Conservation (phyloP, 1,140 invertebrate genomes). For the Megalonaias nervosa region DNA sequence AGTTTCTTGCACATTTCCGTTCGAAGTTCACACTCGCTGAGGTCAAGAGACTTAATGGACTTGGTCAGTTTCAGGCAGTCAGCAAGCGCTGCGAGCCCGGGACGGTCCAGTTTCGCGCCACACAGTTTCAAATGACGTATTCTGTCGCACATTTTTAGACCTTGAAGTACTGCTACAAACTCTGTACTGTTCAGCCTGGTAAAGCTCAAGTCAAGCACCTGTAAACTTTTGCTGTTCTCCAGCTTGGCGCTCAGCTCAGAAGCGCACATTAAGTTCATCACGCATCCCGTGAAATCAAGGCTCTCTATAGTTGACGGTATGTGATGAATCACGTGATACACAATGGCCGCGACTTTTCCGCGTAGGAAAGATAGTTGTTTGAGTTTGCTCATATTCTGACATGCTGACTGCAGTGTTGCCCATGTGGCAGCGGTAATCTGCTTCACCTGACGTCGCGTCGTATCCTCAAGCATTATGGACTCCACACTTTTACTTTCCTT, state of each 20-base stretch:
- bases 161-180: constrained; percentile 51
- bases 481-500: constrained; percentile 27
- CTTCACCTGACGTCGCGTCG: constrained; percentile 23
- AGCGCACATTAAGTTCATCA: constrained; percentile 54
- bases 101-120: constrained; percentile 47
- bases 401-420: constrained; percentile 50
- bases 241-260: constrained; percentile 47
- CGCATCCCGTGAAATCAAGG: constrained; percentile 48
- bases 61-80: constrained; percentile 57
- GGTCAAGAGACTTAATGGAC: constrained; percentile 50
- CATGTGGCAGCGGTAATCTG: constrained; percentile 44
- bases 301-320: constrained; percentile 44
- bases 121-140: constrained; percentile 46
- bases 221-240: constrained; percentile 41
- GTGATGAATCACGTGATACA: constrained; percentile 53
- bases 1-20: constrained; percentile 47
- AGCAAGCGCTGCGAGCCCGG: constrained; percentile 41
- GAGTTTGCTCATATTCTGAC: constrained; percentile 43
- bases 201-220: constrained; percentile 45
- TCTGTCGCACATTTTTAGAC: constrained; percentile 49
- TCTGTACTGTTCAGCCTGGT: constrained; percentile 50
- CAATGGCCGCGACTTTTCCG: constrained; percentile 37
- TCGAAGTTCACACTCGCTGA: constrained; percentile 54
- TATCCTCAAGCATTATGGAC: constrained; percentile 36
- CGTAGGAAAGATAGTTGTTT: constrained; percentile 42